Percentiles rank a stretch among this genome's conserved stretches.
These are phyloP conservation scores for Chrysopilus asiliformis DNA, from an alignment of 2,888 invertebrate genomes.

Conservation along the genomic window DNA sequence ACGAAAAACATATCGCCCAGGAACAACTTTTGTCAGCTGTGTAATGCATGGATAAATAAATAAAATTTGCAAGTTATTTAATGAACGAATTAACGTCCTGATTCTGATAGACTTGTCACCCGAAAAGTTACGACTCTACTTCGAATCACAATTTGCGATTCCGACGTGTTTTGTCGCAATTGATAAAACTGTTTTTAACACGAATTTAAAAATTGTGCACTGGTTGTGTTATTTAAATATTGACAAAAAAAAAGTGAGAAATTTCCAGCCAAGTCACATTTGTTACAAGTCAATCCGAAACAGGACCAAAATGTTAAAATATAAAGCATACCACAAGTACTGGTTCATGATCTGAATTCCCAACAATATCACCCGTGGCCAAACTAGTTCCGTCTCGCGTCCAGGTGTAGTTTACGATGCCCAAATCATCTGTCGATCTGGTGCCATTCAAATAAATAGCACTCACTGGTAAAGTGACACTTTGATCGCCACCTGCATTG, in stretches of 20 bases:
- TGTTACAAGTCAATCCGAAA: too few species aligned
- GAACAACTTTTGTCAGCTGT: conserved; percentile 70
- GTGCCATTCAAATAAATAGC: conserved; percentile 74
- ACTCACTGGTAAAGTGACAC: conserved; percentile 58
- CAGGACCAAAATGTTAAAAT: conserved; percentile 1
- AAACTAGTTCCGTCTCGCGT: conserved; percentile 58
- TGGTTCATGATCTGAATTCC: conserved; percentile 60
- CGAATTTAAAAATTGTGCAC: too few species aligned
- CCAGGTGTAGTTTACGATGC: conserved; percentile 76
- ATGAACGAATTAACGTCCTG: too few species aligned
- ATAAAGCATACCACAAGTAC: conserved; percentile 51
- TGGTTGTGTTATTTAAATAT: too few species aligned
- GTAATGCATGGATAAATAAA: too few species aligned
- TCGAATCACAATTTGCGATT: too few species aligned
- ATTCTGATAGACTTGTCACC: too few species aligned
- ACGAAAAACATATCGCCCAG: conserved; percentile 78
- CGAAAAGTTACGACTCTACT: too few species aligned
- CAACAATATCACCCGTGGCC: conserved; percentile 72
- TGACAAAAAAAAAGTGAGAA: too few species aligned
- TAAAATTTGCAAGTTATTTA: conserved; percentile 21
- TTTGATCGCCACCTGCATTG: conserved; percentile 75
- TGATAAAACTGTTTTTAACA: too few species aligned
- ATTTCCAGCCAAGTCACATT: too few species aligned
- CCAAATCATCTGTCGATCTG: conserved; percentile 73
- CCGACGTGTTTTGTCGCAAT: too few species aligned